Evolutionary conservation across 2,888 invertebrate species (phyloP), one percentile per base, ranked within the genome.

Genomic region (Lochmaea capreae): DNA sequence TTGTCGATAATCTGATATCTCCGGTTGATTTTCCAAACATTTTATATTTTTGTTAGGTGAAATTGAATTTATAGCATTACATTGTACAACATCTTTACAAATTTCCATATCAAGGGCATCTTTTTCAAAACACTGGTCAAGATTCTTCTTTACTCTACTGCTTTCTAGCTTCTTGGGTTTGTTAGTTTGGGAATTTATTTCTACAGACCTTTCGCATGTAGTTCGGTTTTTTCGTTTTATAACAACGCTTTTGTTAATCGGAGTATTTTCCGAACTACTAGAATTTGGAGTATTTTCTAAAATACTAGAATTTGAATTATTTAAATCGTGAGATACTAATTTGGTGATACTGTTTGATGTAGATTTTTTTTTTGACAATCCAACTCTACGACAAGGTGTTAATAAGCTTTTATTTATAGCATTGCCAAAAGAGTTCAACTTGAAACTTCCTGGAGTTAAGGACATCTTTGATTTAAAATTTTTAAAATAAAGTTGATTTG

Each of bases 331-430:
- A 68, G 66, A 74, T 61, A 65, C 66, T 67, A 61, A 54, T 54
- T 75, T 73, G 49, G 65, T 43, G 65, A 70, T 74, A 65, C 69
- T 78, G 46, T 71, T 72, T 9, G 79, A 76, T 54, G 79, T 79
- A 74, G 79, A 81, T 67, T 78, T 78, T 73, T 82, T 84, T 76
- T 89, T 87, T 2, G 90, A 89, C 43, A 90, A 84, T 11, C 90
- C 90, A 49, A 90, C 83, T 81, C 90, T 86, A 82, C 90, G 85
- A 78, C 89, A 90, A 22, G 90, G 90, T 63, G 90, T 90, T 58
- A 90, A 82, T 54, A 89, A 84, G 26, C 88, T 87, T 79, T 89
- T 90, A 79, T 88, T 89, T 26, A 90, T 90, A 18, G 89, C 89
- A 18, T 88, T 65, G 43, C 75, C 74, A 57, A 52, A 72, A 6